Percentiles rank a stretch among this genome's conserved stretches.
Evolutionary conservation across 30 jellyfish, hydroid and myxozoan genomes (phyloP).

Genomic region (Turritopsis rubra): DNA sequence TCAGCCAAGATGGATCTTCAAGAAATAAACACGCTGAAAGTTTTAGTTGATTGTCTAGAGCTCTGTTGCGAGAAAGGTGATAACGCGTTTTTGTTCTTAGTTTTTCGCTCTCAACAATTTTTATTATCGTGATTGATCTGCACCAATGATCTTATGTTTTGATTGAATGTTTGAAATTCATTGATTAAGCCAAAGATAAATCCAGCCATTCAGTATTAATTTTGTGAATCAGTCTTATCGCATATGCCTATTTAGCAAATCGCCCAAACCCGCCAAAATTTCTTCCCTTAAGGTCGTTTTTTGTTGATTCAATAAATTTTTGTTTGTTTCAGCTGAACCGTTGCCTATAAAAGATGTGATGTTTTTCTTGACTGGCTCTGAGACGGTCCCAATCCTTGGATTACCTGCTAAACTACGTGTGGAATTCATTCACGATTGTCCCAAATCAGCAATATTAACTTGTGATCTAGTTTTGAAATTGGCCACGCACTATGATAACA

Average conservation of each 20-base stretch:
- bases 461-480: slow-evolving; percentile 20
- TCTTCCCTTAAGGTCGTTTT: too few species aligned
- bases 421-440: slow-evolving; percentile 25
- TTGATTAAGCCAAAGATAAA: too few species aligned
- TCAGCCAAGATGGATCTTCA: slow-evolving; percentile 9
- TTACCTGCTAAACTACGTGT: slow-evolving; percentile 13
- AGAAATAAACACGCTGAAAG: slow-evolving; percentile 24
- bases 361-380: slow-evolving; percentile 26
- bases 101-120: background rate
- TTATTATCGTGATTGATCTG: background rate
- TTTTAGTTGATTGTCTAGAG: slow-evolving; percentile 16
- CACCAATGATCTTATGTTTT: too few species aligned
- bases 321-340: background rate
- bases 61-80: background rate
- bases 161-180: too few species aligned
- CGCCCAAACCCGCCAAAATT: too few species aligned
- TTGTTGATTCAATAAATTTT: background rate
- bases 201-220: too few species aligned
- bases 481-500: slow-evolving; percentile 27
- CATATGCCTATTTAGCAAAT: too few species aligned
- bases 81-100: slow-evolving; percentile 3
- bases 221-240: too few species aligned
- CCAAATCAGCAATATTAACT: slow-evolving; percentile 17
- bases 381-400: slow-evolving; percentile 44
- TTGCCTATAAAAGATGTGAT: slow-evolving; percentile 12